phyloP scores from a whole-genome alignment of 2,888 invertebrate species.

The Conchocele bisecta region DNA sequence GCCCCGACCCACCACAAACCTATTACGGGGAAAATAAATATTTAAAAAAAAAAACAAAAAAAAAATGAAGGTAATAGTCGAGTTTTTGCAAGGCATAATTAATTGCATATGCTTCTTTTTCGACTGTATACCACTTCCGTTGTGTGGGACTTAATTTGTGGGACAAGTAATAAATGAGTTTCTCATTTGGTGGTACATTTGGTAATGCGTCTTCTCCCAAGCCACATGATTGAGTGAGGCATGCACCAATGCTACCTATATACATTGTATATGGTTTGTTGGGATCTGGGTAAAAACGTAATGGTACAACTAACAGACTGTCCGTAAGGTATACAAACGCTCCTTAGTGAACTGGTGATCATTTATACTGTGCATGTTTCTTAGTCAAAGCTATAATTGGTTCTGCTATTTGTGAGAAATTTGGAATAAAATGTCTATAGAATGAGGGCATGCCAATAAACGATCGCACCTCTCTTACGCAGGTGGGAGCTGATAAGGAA shows the following conservation, averaged over 20 bases:
- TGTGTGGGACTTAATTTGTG: background rate
- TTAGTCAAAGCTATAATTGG: conserved; percentile 24
- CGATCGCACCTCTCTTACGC: conserved; percentile 11
- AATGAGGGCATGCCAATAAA: conserved; percentile 20
- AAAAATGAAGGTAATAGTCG: conserved; percentile 4
- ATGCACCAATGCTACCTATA: conserved; percentile 15
- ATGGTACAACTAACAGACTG: conserved; percentile 2
- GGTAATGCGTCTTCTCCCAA: background rate
- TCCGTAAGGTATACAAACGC: conserved; percentile 16
- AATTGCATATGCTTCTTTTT: conserved; percentile 16
- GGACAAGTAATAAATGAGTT: conserved; percentile 4
- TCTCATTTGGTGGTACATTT: conserved; percentile 3
- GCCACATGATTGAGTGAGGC: conserved; percentile 1
- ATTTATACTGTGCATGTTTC: conserved; percentile 13
- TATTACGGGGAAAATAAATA: no score
- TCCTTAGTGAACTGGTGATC: background rate
- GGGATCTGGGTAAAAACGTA: conserved; percentile 5
- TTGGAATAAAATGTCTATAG: no score
- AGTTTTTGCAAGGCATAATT: conserved; percentile 19
- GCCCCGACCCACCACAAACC: no score
- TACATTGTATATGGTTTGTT: conserved; percentile 5
- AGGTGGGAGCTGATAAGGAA: conserved; percentile 25
- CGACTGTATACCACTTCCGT: background rate
- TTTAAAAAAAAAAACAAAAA: no score
- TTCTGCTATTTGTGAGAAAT: conserved; percentile 32